A percentile compares a stretch with the other conserved stretches of the same genome.
Evolutionary conservation across 2,113 vertebrate genomes (phyloP).

Genomic region (Sphyrna mokarran): DNA sequence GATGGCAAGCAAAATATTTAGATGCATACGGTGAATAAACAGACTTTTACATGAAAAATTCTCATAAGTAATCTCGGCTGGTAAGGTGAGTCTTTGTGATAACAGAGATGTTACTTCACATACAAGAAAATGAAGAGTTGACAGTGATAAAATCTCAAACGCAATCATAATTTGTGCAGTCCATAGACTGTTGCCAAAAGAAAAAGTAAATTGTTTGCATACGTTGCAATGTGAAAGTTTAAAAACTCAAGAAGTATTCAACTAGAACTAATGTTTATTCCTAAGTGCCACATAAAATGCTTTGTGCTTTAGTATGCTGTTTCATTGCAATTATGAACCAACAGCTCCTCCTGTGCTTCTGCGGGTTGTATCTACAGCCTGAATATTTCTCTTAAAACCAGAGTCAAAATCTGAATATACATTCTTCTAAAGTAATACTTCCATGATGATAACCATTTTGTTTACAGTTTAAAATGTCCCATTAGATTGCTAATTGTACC

Average conservation of each 20-base stretch:
- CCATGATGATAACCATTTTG: neutral
- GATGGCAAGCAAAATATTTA: neutral
- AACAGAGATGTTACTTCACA: neutral
- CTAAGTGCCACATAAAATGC: no score
- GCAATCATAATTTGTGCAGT: neutral
- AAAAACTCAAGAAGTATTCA: neutral
- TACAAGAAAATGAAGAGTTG: neutral
- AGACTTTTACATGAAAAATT: neutral
- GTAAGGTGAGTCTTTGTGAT: neutral
- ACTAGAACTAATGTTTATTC: neutral
- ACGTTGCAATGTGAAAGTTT: neutral
- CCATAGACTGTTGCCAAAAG: neutral
- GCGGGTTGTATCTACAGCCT: neutral
- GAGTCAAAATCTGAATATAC: neutral
- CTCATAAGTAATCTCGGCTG: neutral
- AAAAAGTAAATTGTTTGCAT: neutral
- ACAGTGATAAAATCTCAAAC: neutral
- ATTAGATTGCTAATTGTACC: neutral
- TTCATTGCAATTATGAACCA: neutral
- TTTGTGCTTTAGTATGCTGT: neutral
- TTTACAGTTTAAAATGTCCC: neutral
- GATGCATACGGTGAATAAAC: neutral
- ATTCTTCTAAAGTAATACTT: neutral
- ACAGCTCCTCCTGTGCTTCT: neutral
- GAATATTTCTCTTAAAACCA: neutral